Evolutionary conservation across 37 sponge, comb jelly and placozoan genomes (phyloP), one percentile per base, ranked within the genome.

Genomic region (Beroe forskalii): DNA sequence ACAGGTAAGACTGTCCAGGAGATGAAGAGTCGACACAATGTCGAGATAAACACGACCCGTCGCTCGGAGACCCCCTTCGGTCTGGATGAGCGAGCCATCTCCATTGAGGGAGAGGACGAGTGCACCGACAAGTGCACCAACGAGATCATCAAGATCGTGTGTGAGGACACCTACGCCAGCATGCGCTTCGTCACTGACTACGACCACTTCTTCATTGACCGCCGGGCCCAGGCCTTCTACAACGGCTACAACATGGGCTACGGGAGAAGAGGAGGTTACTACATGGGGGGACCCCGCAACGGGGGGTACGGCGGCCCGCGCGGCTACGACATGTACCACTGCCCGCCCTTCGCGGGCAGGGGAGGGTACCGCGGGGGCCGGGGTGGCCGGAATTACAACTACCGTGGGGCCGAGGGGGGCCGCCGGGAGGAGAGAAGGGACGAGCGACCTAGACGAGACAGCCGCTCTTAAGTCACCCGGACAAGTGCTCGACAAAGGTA

Each of bases 171-270:
- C 25, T 80, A 80, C 48, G 86, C 86, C 27, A 44, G 55, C 44
- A 80, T 80, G 86, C n/a, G 86, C 20, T 80, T 80, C 30, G 86
- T 80, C 86, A 80, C 86, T 23, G 86, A 80, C 86, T 80, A 80
- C 86, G 86, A 80, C 28, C 22, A 35, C 8, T 80, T 80, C 86
- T 80, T 80, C 55, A 80, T 80, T 32, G 86, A 80, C 48, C 86
- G 55, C 30, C 37, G 86, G 86, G 86, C 38, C 1, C 86, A 32
- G 20, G 55, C 86, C 9, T 80, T 80, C 86, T 80, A 80, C 48
- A 37, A 37, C 28, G 86, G 86, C 12, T 80, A 80, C 48, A 41
- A 41, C 48, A 41, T 44, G 55, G 86, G 55, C 35, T 17, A 25
- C 4, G 55, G 55, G 3, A 32, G 86, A 4, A 42, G 86, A 44